Evolutionary conservation across 2,797 vertebrate species (phyloP), one percentile per base, ranked within the genome.

Genomic region (Sparidentex hasta): DNA sequence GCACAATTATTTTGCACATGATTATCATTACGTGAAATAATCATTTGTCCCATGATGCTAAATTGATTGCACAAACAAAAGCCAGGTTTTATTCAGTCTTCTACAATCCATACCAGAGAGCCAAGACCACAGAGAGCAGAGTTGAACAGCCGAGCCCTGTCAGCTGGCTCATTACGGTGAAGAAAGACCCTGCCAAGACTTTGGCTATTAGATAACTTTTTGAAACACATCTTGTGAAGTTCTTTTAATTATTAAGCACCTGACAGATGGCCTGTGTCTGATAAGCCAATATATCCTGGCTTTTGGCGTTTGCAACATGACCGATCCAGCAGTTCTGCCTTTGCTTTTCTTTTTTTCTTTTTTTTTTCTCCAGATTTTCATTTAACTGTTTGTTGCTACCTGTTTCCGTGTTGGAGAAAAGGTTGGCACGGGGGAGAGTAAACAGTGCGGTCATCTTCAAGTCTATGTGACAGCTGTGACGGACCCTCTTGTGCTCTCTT

Each of bases 171-270:
- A 88, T 88, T 90, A 84, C 51, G 55, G 71, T 76, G 83, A 81
- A 73, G 73, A 80, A 73, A 71, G 54, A 84, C 77, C 76, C 61
- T 52, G 70, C 57, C 78, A 73, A 87, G 74, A 83, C 68, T 65
- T 74, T 81, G 68, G 58, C 41, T 77, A 68, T 86, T 76, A 84
- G 65, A 85, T 79, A 75, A 87, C 81, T 81, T 88, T 88, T 48
- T 76, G 73, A 70, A 85, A 75, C 72, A 82, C 71, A 76, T 85
- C 76, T 81, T 72, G 51, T 58, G 63, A 87, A 78, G 46, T 81
- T 70, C 20, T 72, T 79, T 89, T 85, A 88, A 88, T 93, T 81
- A 88, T 91, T 87, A 78, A 89, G 23, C 51, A 47, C 65, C 79
- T 88, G 86, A 84, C 89, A 90, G 86, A 84, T 89, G 84, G 78